Base-by-base conservation (phyloP, 2,888 invertebrate genomes). In the Spodoptera picta region DNA sequence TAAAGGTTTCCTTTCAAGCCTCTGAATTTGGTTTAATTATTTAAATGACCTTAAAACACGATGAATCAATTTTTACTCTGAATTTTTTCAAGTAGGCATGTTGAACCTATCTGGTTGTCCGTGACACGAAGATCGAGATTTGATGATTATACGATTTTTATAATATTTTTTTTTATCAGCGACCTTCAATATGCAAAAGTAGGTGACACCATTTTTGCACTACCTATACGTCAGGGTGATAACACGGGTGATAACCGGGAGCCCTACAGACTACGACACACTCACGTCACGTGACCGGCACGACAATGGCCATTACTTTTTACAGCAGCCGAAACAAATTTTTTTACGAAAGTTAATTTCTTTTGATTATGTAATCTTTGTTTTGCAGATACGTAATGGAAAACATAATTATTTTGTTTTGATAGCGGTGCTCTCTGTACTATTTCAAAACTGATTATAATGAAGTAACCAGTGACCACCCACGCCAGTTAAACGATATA, bases 111-210 rank as follows among this genome's bases (percentile, higher is more conserved):
- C 89, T 66, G 46, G 45, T 56, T 84, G 92, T 88, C 92, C 92
- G 73, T 93, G 93, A 92, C 92, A 88, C 80, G 74, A 64, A 84
- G 87, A 88, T 90, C 83, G 83, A 86, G 77, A 88, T 86, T 82
- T 84, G 78, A 85, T 86, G 86, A 88, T 86, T 85, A 86, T 80
- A 80, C 77, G 86, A 84, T 85, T 86, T 84, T 84, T 84, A 85
- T 82, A 84, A 85, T 83, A 85, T 83, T 85, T 81, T 79, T 69
- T 81, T 81, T 87, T 87, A 91, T 86, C 85, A 78, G 81, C 85
- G 91, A 92, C 93, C 93, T 93, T 94, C 92, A 91, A 85, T 87
- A 82, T 84, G 85, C 82, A 79, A 89, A 93, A 90, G 91, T 93
- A 86, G 93, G 93, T 93, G 92, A 92, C 93, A 87, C 86, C 80